These are phyloP conservation scores for Vollenhovia emeryi DNA, from an alignment of 1,140 invertebrate genomes.

Conservation along the genomic window DNA sequence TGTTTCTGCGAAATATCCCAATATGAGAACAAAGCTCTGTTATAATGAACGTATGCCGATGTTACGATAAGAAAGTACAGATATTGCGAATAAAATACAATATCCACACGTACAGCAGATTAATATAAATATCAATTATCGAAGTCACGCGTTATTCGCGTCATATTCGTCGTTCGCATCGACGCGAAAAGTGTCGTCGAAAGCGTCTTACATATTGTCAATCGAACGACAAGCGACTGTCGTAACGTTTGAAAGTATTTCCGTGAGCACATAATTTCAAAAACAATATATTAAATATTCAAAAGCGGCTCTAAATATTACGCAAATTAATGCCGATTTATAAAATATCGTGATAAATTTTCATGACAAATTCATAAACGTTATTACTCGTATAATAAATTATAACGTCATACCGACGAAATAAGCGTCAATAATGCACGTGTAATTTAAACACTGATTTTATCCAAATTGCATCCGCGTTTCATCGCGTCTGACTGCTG, in stretches of 20 bases:
- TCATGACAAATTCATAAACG: conserved; percentile 16
- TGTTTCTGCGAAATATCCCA: not conserved
- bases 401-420: not conserved
- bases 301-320: conserved; percentile 12
- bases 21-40: not conserved
- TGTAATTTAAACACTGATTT: conserved; percentile 11
- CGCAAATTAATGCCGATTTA: conserved; percentile 18
- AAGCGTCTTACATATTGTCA: conserved; percentile 30
- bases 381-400: conserved; percentile 33
- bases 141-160: not conserved
- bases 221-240: not conserved
- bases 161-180: not conserved
- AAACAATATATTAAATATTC: conserved; percentile 14
- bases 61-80: not conserved
- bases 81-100: not conserved
- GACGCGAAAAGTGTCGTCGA: not conserved
- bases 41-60: not conserved
- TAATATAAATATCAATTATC: conserved; percentile 13
- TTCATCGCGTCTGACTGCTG: not conserved
- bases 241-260: not conserved
- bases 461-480: conserved; percentile 2
- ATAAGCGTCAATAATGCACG: conserved; percentile 26
- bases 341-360: conserved; percentile 32
- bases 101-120: not conserved
- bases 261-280: not conserved